These are phyloP conservation scores for Alethe diademata DNA, from an alignment of 2,113 vertebrate genomes.

Conservation along the genomic window DNA sequence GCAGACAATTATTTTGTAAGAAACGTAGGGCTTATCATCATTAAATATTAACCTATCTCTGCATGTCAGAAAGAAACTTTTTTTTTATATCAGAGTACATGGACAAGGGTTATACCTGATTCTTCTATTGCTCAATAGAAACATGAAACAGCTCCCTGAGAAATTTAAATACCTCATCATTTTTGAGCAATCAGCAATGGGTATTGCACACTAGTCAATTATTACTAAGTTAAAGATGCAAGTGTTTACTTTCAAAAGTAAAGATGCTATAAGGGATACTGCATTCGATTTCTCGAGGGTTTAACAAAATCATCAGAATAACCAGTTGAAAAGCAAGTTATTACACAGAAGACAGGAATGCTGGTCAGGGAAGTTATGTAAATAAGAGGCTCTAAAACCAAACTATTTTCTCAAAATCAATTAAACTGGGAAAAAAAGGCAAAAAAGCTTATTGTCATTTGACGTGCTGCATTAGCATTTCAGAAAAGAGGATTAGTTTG, in stretches of 20 bases:
- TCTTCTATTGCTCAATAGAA: neutral
- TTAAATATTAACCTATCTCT: conserved; percentile 29
- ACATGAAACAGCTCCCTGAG: neutral
- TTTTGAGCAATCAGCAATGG: neutral
- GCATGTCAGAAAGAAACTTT: neutral
- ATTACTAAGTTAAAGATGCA: neutral
- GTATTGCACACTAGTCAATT: neutral
- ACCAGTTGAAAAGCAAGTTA: neutral
- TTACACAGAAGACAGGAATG: neutral
- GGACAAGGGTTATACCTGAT: neutral
- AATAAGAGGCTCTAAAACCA: neutral
- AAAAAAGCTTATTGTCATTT: neutral
- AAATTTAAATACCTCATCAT: neutral
- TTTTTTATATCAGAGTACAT: neutral
- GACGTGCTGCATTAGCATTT: neutral
- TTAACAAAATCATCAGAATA: neutral
- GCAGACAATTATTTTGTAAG: neutral
- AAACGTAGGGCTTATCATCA: neutral
- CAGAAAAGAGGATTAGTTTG: neutral
- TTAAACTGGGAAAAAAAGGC: neutral
- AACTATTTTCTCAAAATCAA: neutral
- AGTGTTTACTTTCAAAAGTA: neutral
- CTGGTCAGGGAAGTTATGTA: neutral
- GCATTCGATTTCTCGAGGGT: neutral
- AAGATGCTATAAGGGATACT: neutral